phyloP scores from a whole-genome alignment of 53 echinoderm and acorn worm species.

The Zoroaster sp. region DNA sequence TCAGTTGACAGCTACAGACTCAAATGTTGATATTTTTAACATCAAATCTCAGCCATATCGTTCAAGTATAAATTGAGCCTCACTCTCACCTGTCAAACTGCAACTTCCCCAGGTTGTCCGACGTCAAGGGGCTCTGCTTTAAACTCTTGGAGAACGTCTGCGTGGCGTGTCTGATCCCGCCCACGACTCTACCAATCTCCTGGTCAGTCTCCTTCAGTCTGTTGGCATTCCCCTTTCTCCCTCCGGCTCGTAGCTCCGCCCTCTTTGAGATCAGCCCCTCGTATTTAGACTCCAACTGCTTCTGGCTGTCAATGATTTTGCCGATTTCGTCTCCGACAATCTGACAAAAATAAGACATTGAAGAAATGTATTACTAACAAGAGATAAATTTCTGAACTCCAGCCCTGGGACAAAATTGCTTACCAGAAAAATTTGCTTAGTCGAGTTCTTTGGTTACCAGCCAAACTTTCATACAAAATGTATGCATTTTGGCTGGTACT shows the following conservation, averaged over 20 bases:
- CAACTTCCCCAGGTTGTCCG: constrained; percentile 88
- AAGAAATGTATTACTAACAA: not conserved
- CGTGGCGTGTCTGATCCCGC: constrained; percentile 77
- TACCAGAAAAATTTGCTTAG: too few species aligned
- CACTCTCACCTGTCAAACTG: constrained; percentile 83
- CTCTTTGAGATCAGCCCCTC: constrained; percentile 84
- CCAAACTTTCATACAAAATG: too few species aligned
- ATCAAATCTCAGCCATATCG: too few species aligned
- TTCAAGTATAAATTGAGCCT: too few species aligned
- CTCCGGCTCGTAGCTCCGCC: constrained; percentile 69
- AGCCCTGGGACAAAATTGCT: too few species aligned
- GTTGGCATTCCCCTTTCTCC: constrained; percentile 69
- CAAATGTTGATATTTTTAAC: too few species aligned
- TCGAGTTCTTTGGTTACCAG: too few species aligned
- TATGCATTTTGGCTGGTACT: too few species aligned
- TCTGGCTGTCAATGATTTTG: constrained; percentile 91
- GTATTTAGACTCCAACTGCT: constrained; percentile 83
- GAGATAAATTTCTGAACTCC: too few species aligned
- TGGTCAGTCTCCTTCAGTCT: constrained; percentile 70
- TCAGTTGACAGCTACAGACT: too few species aligned
- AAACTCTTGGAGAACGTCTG: constrained; percentile 89
- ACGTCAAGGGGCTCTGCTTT: constrained; percentile 94
- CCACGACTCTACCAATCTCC: constrained; percentile 83
- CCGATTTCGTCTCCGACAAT: constrained; percentile 98
- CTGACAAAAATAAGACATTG: constrained; percentile 45